These are phyloP conservation scores for Anastatus disparis DNA, from an alignment of 1,140 invertebrate species.

Conservation along the genomic window DNA sequence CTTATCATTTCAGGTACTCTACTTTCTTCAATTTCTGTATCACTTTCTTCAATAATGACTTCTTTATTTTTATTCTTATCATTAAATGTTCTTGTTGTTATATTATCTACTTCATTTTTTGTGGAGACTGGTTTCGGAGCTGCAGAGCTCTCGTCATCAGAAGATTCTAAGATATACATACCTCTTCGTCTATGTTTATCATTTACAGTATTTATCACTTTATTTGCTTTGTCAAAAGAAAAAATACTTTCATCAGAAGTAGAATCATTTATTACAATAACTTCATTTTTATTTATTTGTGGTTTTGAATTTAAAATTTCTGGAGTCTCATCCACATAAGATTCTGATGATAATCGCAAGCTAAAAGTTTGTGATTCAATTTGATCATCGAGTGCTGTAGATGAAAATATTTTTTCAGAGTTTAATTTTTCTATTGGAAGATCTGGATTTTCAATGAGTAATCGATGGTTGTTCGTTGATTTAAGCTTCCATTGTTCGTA, in stretches of 20 bases:
- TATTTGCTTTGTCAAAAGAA: neutral
- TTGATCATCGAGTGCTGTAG: conserved; percentile 7
- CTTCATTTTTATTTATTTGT: neutral
- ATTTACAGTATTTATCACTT: neutral
- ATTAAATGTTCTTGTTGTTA: neutral
- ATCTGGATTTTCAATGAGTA: neutral
- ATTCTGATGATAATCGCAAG: conserved; percentile 44
- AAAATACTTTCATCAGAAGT: conserved; percentile 5
- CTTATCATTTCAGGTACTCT: conserved; percentile 12
- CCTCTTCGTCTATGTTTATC: conserved; percentile 8
- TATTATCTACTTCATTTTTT: conserved; percentile 40
- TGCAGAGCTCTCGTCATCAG: conserved; percentile 24
- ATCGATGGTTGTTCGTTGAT: neutral
- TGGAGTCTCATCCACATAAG: conserved; percentile 35
- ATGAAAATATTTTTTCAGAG: conserved; percentile 20
- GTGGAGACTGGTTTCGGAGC: conserved; percentile 3
- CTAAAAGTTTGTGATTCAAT: conserved; percentile 31
- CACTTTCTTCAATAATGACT: conserved; percentile 37
- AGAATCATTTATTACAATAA: conserved; percentile 50
- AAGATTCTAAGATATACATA: conserved; percentile 23
- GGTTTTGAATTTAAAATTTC: neutral
- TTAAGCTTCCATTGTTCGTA: conserved; percentile 25
- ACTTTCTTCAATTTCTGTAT: conserved; percentile 31
- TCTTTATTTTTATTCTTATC: conserved; percentile 8
- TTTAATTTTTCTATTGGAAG: neutral